Conservation (phyloP, 2,797 vertebrate species). For the Acipenser ruthenus region DNA sequence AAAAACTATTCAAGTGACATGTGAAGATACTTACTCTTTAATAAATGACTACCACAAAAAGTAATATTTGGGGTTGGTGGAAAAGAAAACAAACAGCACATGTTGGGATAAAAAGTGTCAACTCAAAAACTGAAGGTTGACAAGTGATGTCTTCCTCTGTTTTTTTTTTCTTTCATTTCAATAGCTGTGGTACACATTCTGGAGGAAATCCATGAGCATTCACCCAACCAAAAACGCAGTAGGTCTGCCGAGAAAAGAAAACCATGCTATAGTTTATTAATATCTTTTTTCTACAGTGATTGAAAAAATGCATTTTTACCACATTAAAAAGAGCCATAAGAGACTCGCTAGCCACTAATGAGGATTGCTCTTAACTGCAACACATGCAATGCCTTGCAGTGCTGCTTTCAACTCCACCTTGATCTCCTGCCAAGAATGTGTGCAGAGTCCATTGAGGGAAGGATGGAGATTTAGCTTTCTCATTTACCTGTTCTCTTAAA, state of each 20-base stretch:
- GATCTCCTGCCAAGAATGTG: slow-evolving; percentile 71
- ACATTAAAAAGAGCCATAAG: slow-evolving; percentile 66
- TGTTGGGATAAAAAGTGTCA: too few species aligned
- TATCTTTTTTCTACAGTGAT: slow-evolving; percentile 66
- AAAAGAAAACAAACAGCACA: background rate
- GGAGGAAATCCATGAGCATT: slow-evolving; percentile 76
- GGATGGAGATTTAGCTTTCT: slow-evolving; percentile 41
- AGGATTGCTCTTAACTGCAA: slow-evolving; percentile 54
- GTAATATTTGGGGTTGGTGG: too few species aligned
- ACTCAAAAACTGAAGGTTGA: background rate
- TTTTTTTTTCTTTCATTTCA: slow-evolving; percentile 49
- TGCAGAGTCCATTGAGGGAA: slow-evolving; percentile 25
- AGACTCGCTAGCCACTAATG: slow-evolving; percentile 73
- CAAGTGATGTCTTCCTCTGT: too few species aligned
- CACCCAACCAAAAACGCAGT: slow-evolving; percentile 65
- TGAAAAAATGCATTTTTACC: slow-evolving; percentile 57
- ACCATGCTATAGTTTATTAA: slow-evolving; percentile 80
- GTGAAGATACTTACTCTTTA: too few species aligned
- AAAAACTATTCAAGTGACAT: too few species aligned
- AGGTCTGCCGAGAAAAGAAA: slow-evolving; percentile 44
- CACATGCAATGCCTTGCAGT: slow-evolving; percentile 53
- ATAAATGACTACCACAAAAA: too few species aligned
- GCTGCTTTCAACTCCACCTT: slow-evolving; percentile 61
- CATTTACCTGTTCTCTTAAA: slow-evolving; percentile 24
- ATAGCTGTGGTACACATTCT: slow-evolving; percentile 69